Conservation (phyloP, 1,140 invertebrate species). For the Agraylea sexmaculata region DNA sequence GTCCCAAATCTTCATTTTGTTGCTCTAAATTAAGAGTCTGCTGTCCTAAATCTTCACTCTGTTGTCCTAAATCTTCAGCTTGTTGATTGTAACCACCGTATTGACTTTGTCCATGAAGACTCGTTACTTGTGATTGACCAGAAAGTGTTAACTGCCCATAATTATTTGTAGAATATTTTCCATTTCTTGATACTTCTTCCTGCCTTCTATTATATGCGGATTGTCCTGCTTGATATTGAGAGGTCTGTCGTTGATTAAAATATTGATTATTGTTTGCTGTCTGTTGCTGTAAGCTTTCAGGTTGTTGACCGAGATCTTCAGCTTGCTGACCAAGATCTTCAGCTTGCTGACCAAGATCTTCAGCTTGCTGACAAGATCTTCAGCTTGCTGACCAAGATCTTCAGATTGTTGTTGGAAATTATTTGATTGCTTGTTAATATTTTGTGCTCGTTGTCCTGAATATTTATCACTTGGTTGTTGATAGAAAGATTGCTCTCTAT, state of each 20-base stretch:
- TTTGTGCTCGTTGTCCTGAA: constrained; percentile 5
- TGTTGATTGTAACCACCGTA: no score
- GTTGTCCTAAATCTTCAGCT: constrained; percentile 23
- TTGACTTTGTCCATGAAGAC: no score
- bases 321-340: constrained; percentile 11
- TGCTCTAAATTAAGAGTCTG: constrained; percentile 20
- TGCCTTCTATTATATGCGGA: no score
- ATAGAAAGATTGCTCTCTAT: constrained; percentile 17
- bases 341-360: constrained; percentile 21
- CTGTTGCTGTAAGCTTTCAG: constrained; percentile 19
- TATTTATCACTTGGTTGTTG: constrained; percentile 11
- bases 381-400: constrained; percentile 17
- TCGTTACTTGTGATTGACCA: no score
- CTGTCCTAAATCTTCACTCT: constrained; percentile 28
- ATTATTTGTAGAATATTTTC: no score
- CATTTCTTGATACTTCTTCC: no score
- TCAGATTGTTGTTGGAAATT: constrained; percentile 4
- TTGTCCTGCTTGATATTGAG: no score
- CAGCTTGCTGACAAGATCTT: constrained; percentile 15
- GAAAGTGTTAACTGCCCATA: no score
- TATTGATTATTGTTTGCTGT: constrained; percentile 11
- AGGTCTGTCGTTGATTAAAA: no score
- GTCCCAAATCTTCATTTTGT: constrained; percentile 23
- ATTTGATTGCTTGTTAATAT: constrained; percentile 6
- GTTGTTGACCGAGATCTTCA: constrained; percentile 12